Evolutionary conservation across 2,797 vertebrate species (phyloP).

Genomic region (Microctenopoma stevenorrisi): DNA sequence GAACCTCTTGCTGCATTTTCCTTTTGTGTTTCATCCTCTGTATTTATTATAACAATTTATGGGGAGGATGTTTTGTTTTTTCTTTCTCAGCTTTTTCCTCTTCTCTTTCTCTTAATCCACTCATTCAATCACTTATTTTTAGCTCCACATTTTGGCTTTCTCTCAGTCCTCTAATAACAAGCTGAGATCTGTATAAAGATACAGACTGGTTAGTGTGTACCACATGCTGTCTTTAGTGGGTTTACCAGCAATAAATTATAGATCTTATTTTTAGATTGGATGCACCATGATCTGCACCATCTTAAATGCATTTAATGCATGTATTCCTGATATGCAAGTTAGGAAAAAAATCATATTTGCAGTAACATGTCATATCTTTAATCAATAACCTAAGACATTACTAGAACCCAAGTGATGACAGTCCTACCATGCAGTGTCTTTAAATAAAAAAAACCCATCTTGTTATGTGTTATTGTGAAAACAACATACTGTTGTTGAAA

Average conservation of each 20-base stretch:
- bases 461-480: neutral
- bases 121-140: neutral
- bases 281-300: neutral
- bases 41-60: neutral
- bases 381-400: neutral
- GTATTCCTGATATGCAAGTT: neutral
- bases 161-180: slow-evolving; percentile 6
- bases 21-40: neutral
- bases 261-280: slow-evolving; percentile 5
- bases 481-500: too few relatives aligned
- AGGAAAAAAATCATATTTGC: neutral
- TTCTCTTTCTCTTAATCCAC: neutral
- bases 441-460: neutral
- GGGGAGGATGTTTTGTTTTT: neutral
- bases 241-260: slow-evolving; percentile 8
- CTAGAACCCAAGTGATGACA: neutral
- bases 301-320: neutral
- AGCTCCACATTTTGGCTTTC: slow-evolving; percentile 16
- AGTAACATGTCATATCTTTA: too few relatives aligned
- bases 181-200: slow-evolving; percentile 20
- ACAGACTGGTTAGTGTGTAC: neutral
- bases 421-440: neutral
- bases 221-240: slow-evolving; percentile 6
- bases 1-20: slow-evolving; percentile 27
- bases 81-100: neutral